These are phyloP conservation scores for Balaeniceps rex DNA, from an alignment of 2,113 vertebrate species.

Conservation along the genomic window DNA sequence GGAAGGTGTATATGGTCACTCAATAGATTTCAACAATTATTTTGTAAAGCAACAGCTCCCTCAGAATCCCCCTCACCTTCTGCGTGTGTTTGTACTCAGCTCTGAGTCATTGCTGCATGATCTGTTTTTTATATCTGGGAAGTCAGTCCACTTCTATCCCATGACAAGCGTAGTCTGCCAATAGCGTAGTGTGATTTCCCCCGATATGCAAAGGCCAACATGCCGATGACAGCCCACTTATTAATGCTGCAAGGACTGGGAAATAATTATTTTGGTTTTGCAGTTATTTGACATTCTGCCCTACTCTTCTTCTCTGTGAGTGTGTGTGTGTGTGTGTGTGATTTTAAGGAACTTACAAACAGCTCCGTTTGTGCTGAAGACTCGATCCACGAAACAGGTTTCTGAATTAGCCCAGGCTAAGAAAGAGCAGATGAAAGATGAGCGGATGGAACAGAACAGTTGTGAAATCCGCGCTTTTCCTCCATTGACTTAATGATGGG, in stretches of 20 bases:
- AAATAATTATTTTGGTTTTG: neutral
- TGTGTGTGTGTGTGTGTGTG: neutral
- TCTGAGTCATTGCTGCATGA: neutral
- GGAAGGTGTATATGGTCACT: neutral
- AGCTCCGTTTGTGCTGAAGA: conserved; percentile 18
- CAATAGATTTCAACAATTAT: neutral
- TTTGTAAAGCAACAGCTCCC: neutral
- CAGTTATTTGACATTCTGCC: neutral
- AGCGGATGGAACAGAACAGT: neutral
- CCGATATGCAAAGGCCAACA: neutral
- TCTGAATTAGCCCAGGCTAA: conserved; percentile 13
- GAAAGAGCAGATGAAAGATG: conserved; percentile 16
- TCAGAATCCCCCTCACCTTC: neutral
- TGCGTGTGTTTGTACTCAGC: neutral
- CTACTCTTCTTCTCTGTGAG: neutral
- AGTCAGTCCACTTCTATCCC: neutral
- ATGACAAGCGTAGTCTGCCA: neutral
- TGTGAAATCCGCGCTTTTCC: conserved; percentile 42
- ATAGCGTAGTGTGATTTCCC: neutral
- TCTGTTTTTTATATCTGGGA: neutral
- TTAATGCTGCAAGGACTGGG: neutral
- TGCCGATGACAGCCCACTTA: neutral
- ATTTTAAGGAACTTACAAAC: neutral
- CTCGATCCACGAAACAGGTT: neutral
- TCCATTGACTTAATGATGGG: neutral